Conservation (phyloP, 2,888 invertebrate genomes). For the Selenia dentaria region DNA sequence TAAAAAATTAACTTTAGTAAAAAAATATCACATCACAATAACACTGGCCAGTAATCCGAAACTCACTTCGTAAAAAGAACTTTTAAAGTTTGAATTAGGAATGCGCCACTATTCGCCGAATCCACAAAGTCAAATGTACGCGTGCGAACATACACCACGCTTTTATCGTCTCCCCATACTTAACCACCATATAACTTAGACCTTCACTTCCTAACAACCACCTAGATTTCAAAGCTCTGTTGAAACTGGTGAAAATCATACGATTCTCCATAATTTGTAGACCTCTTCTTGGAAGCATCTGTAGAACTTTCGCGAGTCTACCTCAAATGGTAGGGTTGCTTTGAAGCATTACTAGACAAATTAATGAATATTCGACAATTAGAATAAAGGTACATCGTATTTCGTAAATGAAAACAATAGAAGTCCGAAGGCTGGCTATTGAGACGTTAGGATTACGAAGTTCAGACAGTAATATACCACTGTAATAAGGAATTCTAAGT, state of each 20-base stretch:
- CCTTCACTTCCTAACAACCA: conserved; percentile 21
- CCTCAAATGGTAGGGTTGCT: conserved; percentile 20
- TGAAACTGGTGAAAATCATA: conserved; percentile 5
- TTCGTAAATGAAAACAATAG: conserved; percentile 61
- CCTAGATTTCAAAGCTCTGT: not conserved
- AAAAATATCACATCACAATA: conserved; percentile 39
- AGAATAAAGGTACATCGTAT: conserved; percentile 49
- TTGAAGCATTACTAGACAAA: conserved; percentile 51
- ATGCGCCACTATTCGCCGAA: conserved; percentile 44
- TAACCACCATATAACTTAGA: conserved; percentile 48
- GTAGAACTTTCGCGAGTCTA: conserved; percentile 8
- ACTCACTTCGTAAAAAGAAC: conserved; percentile 36
- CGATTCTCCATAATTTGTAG: not conserved
- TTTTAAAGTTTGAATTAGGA: conserved; percentile 40
- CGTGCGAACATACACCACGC: conserved; percentile 61
- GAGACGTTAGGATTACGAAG: conserved; percentile 42
- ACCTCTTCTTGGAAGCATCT: not conserved
- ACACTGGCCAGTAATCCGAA: conserved; percentile 40
- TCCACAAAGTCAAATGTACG: conserved; percentile 55
- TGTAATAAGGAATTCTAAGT: conserved; percentile 14
- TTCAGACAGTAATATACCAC: conserved; percentile 13
- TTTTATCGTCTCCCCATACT: conserved; percentile 58
- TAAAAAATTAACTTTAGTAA: conserved; percentile 28
- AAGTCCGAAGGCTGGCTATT: conserved; percentile 53
- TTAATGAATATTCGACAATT: conserved; percentile 70